Base-by-base conservation (phyloP, 2,797 vertebrate genomes). In the Periophthalmus magnuspinnatus region DNA sequence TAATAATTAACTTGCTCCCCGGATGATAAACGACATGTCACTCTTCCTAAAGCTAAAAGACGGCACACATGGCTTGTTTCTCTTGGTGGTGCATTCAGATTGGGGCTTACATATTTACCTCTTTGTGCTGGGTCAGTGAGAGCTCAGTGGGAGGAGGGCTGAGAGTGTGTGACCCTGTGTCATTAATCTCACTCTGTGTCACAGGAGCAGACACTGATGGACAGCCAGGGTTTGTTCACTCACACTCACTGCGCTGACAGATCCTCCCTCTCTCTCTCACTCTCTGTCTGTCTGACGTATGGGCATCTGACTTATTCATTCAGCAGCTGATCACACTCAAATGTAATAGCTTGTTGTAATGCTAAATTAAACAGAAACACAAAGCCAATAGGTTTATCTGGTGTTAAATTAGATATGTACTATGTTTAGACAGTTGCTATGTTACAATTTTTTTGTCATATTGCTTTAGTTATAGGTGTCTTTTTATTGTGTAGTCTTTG, bases 131-230 rank as follows among this genome's bases (percentile, higher is more conserved):
- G 60, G 72, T 74, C 74, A 72, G 70, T 68, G 76, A 69, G 74
- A 67, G 61, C 52, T 55, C 52, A 11, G 52, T 22, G 52, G 52
- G 21, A 24, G 9, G 52, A n/a, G 52, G 52, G 50, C 50, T 1
- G 54, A 5, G 22, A 14, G 22, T 48, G 62, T 65, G 66, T 70
- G 87, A 91, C 88, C 88, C 89, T 83, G 84, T 89, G 89, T 89
- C 90, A 93, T 94, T 93, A 93, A 90, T 91, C 90, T 91, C 90
- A 91, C 88, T 91, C 87, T 88, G 86, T 92, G 93, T 93, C 93
- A 92, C 81, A 77, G 69, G 92, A 94, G 95, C 94, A 85, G 90
- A 91, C 86, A 88, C 83, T 91, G 89, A 91, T 90, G 87, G 90
- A 89, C 89, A 88, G 86, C 79, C 73, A 82, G 84, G 85, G 82